Percentiles rank a stretch among this genome's conserved stretches.
Conservation (phyloP, 1,140 invertebrate genomes). For the Pseudomyrmex sp. region DNA sequence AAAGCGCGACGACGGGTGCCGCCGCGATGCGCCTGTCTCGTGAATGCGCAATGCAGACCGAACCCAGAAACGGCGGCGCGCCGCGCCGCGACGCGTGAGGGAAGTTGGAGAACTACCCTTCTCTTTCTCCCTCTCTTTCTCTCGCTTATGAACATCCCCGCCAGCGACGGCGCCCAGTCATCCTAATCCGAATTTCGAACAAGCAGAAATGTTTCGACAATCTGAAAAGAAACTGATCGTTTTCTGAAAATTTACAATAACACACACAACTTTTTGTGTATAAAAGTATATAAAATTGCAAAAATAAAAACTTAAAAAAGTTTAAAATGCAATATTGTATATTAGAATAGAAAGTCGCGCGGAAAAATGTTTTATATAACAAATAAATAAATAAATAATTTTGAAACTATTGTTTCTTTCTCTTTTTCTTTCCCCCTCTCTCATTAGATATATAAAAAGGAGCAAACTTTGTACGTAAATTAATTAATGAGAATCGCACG, state of each 20-base stretch:
- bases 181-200: not conserved
- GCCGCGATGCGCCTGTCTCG: conserved; percentile 78
- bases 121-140: conserved; percentile 54
- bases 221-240: not conserved
- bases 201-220: not conserved
- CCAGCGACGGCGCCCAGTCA: not conserved
- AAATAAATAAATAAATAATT: too few relatives aligned
- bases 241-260: not conserved
- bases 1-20: conserved; percentile 68
- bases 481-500: not conserved
- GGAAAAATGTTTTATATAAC: too few relatives aligned
- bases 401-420: too few relatives aligned
- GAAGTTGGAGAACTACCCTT: conserved; percentile 80
- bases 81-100: conserved; percentile 27
- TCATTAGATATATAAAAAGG: too few relatives aligned
- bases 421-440: too few relatives aligned
- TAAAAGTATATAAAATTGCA: not conserved
- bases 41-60: conserved; percentile 83
- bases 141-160: conserved; percentile 55
- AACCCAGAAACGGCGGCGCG: conserved; percentile 68
- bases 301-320: too few relatives aligned
- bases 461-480: not conserved
- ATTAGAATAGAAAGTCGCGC: too few relatives aligned
- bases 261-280: not conserved
- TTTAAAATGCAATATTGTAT: too few relatives aligned